These are phyloP conservation scores for Oncorhynchus tshawytscha DNA, from an alignment of 2,113 vertebrate genomes.

Conservation along the genomic window DNA sequence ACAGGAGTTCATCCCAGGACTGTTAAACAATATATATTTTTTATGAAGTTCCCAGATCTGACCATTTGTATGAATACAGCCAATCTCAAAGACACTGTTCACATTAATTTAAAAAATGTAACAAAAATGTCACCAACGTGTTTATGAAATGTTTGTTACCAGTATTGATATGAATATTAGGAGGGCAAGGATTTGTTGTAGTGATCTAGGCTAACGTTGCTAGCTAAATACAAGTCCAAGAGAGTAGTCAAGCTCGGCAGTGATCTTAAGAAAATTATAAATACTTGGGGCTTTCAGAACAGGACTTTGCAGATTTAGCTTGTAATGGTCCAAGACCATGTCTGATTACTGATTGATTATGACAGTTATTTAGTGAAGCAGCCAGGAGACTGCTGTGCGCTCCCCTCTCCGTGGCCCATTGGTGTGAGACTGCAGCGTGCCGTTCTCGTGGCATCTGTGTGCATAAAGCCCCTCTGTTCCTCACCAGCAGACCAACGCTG, in stretches of 20 bases:
- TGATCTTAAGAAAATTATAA: not conserved
- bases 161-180: too few species aligned
- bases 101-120: too few species aligned
- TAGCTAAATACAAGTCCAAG: not conserved
- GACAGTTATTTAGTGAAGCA: not conserved
- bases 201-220: too few species aligned
- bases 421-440: conserved; percentile 41
- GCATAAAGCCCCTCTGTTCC: conserved; percentile 57
- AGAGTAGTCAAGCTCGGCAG: not conserved
- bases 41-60: too few species aligned
- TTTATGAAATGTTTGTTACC: too few species aligned
- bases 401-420: conserved; percentile 4
- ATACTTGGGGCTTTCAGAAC: not conserved
- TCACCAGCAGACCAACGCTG: conserved; percentile 46
- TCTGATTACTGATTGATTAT: not conserved
- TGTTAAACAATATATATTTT: too few species aligned
- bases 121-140: too few species aligned
- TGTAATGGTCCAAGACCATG: conserved; percentile 4
- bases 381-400: conserved; percentile 22
- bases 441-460: conserved; percentile 38
- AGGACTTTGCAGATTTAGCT: not conserved
- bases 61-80: too few species aligned
- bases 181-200: too few species aligned
- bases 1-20: too few species aligned
- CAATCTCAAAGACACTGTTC: too few species aligned